A percentile compares a stretch with the other conserved stretches of the same genome.
Conservation (phyloP, 2,797 vertebrate species). For the Clarias fuscus region DNA sequence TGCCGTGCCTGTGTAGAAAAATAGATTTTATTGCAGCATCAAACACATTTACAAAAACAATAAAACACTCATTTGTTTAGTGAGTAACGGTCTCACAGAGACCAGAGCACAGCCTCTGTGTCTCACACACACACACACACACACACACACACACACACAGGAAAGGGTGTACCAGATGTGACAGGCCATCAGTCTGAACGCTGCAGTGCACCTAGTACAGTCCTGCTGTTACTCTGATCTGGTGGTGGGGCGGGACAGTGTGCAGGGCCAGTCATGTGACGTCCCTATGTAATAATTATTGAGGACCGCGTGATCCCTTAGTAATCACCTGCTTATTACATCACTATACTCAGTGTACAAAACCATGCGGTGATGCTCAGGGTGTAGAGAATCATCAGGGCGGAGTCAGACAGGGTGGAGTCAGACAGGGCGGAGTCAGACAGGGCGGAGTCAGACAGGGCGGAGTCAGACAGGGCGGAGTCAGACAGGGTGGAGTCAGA, state of each 20-base stretch:
- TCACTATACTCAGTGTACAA: not conserved
- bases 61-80: not conserved
- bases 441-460: not conserved
- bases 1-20: constrained; percentile 65
- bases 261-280: not conserved
- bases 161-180: not conserved
- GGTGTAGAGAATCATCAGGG: not conserved
- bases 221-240: not conserved
- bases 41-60: constrained; percentile 18
- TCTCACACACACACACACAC: not conserved
- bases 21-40: constrained; percentile 69
- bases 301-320: not conserved
- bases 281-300: not conserved
- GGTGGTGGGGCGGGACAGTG: not conserved
- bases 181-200: not conserved
- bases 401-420: not conserved
- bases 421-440: too few relatives aligned
- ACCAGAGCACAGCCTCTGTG: not conserved
- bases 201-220: not conserved
- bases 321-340: not conserved
- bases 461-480: not conserved
- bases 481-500: not conserved
- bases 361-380: not conserved
- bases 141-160: not conserved
- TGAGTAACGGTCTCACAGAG: constrained; percentile 44